phyloP scores from a whole-genome alignment of 1,140 invertebrate species.

The Pemphigus obesinymphae region DNA sequence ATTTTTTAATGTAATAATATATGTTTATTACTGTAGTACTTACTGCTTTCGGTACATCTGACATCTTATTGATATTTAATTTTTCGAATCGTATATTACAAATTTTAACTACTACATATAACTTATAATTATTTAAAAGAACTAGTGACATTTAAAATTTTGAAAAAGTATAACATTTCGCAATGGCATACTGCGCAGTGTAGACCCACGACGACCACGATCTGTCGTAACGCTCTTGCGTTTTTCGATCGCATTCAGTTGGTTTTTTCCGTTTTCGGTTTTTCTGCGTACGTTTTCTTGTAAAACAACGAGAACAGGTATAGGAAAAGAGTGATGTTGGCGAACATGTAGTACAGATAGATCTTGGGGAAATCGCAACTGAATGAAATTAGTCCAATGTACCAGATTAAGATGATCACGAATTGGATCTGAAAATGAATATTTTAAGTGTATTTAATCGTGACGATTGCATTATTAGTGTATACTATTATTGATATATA shows the following conservation, averaged over 20 bases:
- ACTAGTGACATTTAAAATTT: background rate
- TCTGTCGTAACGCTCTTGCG: background rate
- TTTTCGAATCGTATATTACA: no score
- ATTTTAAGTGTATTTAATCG: no score
- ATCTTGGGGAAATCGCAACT: conserved; percentile 47
- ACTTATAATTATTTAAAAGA: background rate
- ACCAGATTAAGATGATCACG: conserved; percentile 47
- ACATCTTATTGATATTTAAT: background rate
- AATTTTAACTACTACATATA: background rate
- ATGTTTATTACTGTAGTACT: no score
- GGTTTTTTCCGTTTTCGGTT: background rate
- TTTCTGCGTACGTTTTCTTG: conserved; percentile 3
- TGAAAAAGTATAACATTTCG: background rate
- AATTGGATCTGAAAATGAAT: conserved; percentile 48
- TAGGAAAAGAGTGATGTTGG: background rate
- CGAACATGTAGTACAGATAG: background rate
- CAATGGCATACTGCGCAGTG: background rate
- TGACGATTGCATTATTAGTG: no score
- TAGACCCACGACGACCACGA: no score
- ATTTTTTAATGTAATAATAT: no score
- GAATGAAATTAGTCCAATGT: conserved; percentile 45
- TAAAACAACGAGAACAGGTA: conserved; percentile 21
- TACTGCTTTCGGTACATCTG: no score
- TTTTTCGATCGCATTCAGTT: background rate
- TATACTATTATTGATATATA: no score